A percentile compares a stretch with the other conserved stretches of the same genome.
Evolutionary conservation across 2,888 invertebrate genomes (phyloP).

Genomic region (Apantesis nais): DNA sequence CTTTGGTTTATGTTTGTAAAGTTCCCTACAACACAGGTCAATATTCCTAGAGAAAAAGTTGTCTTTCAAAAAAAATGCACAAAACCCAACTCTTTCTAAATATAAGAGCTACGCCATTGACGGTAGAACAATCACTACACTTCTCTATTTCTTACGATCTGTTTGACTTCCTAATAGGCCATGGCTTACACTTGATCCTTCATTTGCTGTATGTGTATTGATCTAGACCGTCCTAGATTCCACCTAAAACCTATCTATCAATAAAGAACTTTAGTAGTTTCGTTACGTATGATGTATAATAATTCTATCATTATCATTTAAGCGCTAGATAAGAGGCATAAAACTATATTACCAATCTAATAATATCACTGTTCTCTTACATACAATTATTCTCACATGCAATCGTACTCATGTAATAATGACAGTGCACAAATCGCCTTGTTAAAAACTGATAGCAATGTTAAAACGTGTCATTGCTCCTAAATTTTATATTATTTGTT

Average conservation of each 20-base stretch:
- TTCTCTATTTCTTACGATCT: too few species aligned
- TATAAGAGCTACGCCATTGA: too few species aligned
- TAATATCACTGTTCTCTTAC: background rate
- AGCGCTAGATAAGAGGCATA: background rate
- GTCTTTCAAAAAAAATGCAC: background rate
- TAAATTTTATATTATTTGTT: background rate
- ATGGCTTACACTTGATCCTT: too few species aligned
- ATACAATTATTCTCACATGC: background rate
- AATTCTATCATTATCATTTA: background rate
- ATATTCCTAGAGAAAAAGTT: too few species aligned
- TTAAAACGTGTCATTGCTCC: background rate
- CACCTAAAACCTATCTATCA: too few species aligned
- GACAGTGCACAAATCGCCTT: background rate
- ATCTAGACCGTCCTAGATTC: too few species aligned
- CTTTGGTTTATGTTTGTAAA: too few species aligned
- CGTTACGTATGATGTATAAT: background rate
- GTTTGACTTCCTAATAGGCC: too few species aligned
- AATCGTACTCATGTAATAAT: background rate
- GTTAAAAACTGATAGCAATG: background rate
- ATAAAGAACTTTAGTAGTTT: background rate
- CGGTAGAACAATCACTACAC: too few species aligned
- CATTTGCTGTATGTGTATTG: too few species aligned
- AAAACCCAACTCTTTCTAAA: background rate
- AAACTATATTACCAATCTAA: background rate
- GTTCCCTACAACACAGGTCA: too few species aligned